Conservation (phyloP, 2,888 invertebrate genomes). For the Diploptera punctata region DNA sequence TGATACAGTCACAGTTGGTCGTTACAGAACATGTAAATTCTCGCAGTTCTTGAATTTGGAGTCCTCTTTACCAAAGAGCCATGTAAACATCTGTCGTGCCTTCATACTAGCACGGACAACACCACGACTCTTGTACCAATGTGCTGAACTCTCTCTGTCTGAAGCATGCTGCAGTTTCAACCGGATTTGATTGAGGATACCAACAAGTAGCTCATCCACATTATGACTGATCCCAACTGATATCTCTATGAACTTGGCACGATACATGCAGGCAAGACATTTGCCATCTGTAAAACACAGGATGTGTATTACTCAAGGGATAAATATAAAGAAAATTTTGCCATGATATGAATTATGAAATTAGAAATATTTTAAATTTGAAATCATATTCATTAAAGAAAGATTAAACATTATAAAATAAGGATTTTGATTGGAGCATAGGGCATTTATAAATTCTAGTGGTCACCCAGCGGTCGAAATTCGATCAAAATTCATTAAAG, state of each 20-base stretch:
- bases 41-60: constrained; percentile 92
- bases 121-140: constrained; percentile 86
- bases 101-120: constrained; percentile 84
- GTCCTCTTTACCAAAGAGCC: constrained; percentile 91
- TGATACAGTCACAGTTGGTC: too few relatives aligned
- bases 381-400: too few relatives aligned
- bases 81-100: constrained; percentile 88
- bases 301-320: too few relatives aligned
- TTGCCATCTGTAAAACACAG: constrained; percentile 80
- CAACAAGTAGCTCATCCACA: constrained; percentile 93
- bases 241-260: constrained; percentile 93
- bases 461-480: too few relatives aligned
- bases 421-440: too few relatives aligned
- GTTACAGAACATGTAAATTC: constrained; percentile 85
- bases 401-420: too few relatives aligned
- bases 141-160: constrained; percentile 59
- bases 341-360: too few relatives aligned
- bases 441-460: too few relatives aligned
- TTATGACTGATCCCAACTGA: constrained; percentile 97
- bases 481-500: too few relatives aligned
- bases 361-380: too few relatives aligned
- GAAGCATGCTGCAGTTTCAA: constrained; percentile 70
- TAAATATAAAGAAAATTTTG: too few relatives aligned
- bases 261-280: constrained; percentile 88
- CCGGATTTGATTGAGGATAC: constrained; percentile 89